Evolutionary conservation across 2,888 invertebrate species (phyloP), one percentile per base, ranked within the genome.

Genomic region (Beris morrisii): DNA sequence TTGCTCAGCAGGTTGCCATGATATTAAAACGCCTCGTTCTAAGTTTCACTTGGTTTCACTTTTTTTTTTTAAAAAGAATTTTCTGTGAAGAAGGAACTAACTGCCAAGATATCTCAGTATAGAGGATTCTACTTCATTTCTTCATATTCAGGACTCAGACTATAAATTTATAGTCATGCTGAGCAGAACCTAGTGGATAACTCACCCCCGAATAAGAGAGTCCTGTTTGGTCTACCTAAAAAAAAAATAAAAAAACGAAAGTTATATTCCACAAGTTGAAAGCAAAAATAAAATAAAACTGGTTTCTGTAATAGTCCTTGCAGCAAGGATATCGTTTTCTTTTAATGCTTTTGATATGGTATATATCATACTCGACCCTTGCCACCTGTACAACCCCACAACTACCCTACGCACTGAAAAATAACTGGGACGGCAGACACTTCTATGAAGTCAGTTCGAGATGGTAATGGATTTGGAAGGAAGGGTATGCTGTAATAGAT

Each of bases 1-100:
- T 43, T 22, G 22, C 55, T 28, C 64, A 64, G 64, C 64, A 48
- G 64, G 64, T n/a, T 9, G 38, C 32, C 48, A 44, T 64, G 54
- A 55, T 64, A 64, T 56, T 53, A 55, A 55, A 64, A 55, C 61
- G 61, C 50, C 38, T 38, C 38, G 9, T 38, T 38, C 38, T 38
- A 45, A 12, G 11, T 45, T 45, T 48, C 11, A 48, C 48, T 48
- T n/a, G 5, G 22, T 48, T n/a, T n/a, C 48, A 48, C 11, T 15
- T 48, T 12, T 48, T 11, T 48, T 48, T 48, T 15, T 48, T 48
- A 5, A 32, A 32, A 32, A 32, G 32, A 32, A n/a, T 22, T 22
- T 22, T 22, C 22, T 45, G 11, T 45, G 2, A 1, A 1, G 11
- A 45, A 12, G 11, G 11, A 12, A 12, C 45, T n/a, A 11, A 45